Evolutionary conservation across 2,113 vertebrate genomes (phyloP).

Genomic region (Felis chaus): DNA sequence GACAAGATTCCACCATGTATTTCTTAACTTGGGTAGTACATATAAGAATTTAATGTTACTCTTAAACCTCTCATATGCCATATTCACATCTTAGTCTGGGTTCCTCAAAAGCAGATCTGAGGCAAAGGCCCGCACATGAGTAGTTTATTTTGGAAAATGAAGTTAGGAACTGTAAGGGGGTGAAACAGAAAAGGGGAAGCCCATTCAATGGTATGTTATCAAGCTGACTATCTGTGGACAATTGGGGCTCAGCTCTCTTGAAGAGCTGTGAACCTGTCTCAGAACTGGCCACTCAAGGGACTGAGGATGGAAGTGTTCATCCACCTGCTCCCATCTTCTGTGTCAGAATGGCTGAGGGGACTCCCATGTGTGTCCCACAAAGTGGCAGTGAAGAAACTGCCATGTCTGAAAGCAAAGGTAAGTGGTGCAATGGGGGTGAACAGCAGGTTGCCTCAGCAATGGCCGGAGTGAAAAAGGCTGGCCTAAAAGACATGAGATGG

Average conservation of each 20-base stretch:
- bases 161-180: background rate
- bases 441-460: background rate
- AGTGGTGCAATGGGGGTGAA: background rate
- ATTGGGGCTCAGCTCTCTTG: background rate
- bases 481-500: background rate
- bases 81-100: background rate
- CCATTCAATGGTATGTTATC: background rate
- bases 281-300: background rate
- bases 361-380: background rate
- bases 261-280: background rate
- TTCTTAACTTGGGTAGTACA: background rate
- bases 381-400: background rate
- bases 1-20: background rate
- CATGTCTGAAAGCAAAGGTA: background rate
- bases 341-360: background rate
- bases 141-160: background rate
- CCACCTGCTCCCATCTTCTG: background rate
- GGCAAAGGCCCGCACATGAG: background rate
- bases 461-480: accelerated
- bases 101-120: background rate
- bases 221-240: background rate
- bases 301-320: background rate
- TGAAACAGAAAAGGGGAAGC: background rate
- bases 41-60: background rate
- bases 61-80: background rate